Base-by-base conservation (phyloP, 2,113 vertebrate species). In the Irena cyanogastra region DNA sequence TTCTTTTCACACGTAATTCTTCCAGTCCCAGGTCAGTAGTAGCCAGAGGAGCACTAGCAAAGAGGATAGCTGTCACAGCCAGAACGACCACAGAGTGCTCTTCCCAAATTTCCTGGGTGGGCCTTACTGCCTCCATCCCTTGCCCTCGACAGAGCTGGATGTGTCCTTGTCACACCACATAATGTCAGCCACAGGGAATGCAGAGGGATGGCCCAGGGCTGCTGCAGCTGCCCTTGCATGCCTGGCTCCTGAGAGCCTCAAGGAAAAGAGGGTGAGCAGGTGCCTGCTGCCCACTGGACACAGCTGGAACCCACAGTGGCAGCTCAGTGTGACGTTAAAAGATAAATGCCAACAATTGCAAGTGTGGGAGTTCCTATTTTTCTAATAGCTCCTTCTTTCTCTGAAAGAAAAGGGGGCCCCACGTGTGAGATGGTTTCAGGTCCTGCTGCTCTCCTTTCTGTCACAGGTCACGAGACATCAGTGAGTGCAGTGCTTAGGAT, bases 61-160 rank as follows among this genome's bases (percentile, higher is more conserved):
- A 27, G 56, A 23, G n/a, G 71, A 15, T 0, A 31, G 56, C 42
- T 75, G 69, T 11, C n/a, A 13, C 37, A 57, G 64, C 13, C 60
- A 31, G 19, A 28, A 13, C 0, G 3, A 9, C 20, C n/a, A 15
- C 1, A 2, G n/a, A 47, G 20, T 6, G 2, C 27, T 42, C n/a
- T 21, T 88, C 65, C 50, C 42, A 22, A 1, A 37, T 61, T 11
- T 54, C 71, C 74, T 39, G 44, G 16, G 59, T 28, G 44, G 20
- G 26, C 6, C 22, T 31, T 6, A 1, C 7, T 56, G 47, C 56
- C 61, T 27, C 41, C 11, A 28, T 10, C 8, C 50, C 26, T 63
- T 41, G 37, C 3, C 37, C 24, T 23, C 1, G 1, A 0, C 1
- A 15, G 13, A 50, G 49, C 59, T 50, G 81, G 61, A 49, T 24